phyloP scores from a whole-genome alignment of 2,888 invertebrate genomes.

The Silvanus unidentatus region DNA sequence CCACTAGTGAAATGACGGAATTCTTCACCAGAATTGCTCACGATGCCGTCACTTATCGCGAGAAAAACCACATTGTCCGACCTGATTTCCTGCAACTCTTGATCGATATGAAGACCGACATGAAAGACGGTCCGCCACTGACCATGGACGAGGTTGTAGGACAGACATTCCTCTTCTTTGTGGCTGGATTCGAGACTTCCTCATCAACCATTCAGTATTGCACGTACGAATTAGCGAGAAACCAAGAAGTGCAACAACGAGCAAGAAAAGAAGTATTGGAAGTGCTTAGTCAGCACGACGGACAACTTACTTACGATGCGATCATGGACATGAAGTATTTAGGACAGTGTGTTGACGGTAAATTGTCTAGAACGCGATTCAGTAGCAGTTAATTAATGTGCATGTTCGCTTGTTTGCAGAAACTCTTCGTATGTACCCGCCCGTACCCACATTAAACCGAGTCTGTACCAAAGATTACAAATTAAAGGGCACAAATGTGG shows the following conservation, averaged over 20 bases:
- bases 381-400: not conserved
- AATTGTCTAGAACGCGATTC: conserved; percentile 3
- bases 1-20: conserved; percentile 22
- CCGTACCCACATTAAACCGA: conserved; percentile 29
- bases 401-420: conserved; percentile 24
- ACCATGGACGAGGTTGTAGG: conserved; percentile 41
- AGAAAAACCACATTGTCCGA: conserved; percentile 22
- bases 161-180: conserved; percentile 37
- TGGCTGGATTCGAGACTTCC: conserved; percentile 15
- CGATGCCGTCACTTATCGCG: conserved; percentile 30
- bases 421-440: conserved; percentile 40
- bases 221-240: conserved; percentile 49
- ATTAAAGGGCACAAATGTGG: conserved; percentile 20
- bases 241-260: conserved; percentile 41
- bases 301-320: conserved; percentile 42
- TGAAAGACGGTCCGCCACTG: conserved; percentile 12
- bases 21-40: conserved; percentile 33
- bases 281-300: conserved; percentile 34
- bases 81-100: conserved; percentile 29
- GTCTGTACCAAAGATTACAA: conserved; percentile 28
- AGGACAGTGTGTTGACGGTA: conserved; percentile 34
- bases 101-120: conserved; percentile 25
- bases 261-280: conserved; percentile 36
- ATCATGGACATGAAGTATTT: conserved; percentile 47
- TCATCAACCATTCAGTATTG: conserved; percentile 49